Evolutionary conservation across 1,140 invertebrate species (phyloP), one percentile per base, ranked within the genome.

Genomic region (Acyrthosiphon pisum): DNA sequence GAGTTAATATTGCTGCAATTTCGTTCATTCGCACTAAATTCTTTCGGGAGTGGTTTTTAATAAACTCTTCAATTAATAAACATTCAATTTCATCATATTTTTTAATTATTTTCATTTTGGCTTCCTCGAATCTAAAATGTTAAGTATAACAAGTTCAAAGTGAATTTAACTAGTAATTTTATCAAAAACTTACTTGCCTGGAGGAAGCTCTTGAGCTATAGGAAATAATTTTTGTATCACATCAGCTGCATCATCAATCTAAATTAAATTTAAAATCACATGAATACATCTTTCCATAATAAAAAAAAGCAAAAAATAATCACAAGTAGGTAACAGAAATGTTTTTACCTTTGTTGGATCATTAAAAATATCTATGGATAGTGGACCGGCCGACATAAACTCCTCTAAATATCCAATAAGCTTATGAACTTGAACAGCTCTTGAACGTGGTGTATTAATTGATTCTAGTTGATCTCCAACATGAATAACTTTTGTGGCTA

Each of bases 381-480:
- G 96, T 41, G 98, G 97, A 37, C 98, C 98, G 93, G 98, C 97
- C 88, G 97, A 89, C 37, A 99, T 95, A 95, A 99, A 99, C 95
- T 99, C 98, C 26, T 97, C 97, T 95, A 99, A 97, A 95, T 99
- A 98, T n/a, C 97, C 98, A 96, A 99, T 98, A 9, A 99, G 95
- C 94, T 98, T 98, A 95, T 99, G 97, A 11, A 99, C 99, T 95
- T 99, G 99, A 14, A 98, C 98, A 20, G 99, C 98, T 94, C 99
- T 96, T 89, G 98, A 97, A 94, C 99, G 96, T 1, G 99, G 99
- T 0, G 97, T 98, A 95, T 99, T 99, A 0, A 99, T 98, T 94
- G 98, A 99, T 95, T 99, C 99, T 50, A 99, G 95, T 95, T 99
- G 99, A 95, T 99, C 99, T 1, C 99, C 99, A 30, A 99, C 96